Percentiles rank a stretch among this genome's conserved stretches.
These are phyloP conservation scores for Aphaenogaster rudis DNA, from an alignment of 1,140 invertebrate genomes.

Conservation along the genomic window DNA sequence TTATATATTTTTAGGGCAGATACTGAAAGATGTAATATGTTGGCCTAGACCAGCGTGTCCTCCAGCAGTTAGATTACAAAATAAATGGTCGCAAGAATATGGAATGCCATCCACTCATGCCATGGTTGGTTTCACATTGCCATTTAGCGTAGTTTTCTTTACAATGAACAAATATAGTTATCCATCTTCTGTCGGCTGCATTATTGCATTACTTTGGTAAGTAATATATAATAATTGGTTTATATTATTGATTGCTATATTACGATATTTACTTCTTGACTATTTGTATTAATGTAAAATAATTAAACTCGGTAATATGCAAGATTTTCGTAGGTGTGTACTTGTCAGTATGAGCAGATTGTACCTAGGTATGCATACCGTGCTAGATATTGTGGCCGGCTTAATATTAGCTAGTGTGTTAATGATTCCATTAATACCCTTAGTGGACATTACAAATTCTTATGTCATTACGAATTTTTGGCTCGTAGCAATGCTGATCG, in stretches of 20 bases:
- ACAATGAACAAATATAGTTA: constrained; percentile 94
- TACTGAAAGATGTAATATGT: constrained; percentile 94
- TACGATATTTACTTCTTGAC: neutral
- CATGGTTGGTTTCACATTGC: constrained; percentile 95
- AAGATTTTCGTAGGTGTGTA: constrained; percentile 88
- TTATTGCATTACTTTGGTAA: constrained; percentile 88
- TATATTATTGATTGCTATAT: neutral
- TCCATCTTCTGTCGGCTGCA: constrained; percentile 88
- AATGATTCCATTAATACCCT: constrained; percentile 91
- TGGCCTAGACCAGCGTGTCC: constrained; percentile 94
- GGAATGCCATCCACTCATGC: constrained; percentile 98
- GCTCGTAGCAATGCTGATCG: constrained; percentile 90
- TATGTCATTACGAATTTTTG: constrained; percentile 90
- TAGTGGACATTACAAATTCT: constrained; percentile 91
- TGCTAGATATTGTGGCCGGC: constrained; percentile 93
- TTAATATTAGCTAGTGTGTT: constrained; percentile 90
- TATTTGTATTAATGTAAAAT: constrained; percentile 15
- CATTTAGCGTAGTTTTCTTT: constrained; percentile 93
- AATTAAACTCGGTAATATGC: constrained; percentile 21
- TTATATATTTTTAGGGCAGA: constrained; percentile 90
- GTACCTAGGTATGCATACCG: constrained; percentile 97
- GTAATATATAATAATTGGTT: constrained; percentile 7
- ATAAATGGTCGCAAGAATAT: constrained; percentile 95
- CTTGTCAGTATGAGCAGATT: constrained; percentile 94
- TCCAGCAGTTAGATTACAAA: constrained; percentile 93